Percentiles rank a stretch among this genome's conserved stretches.
Evolutionary conservation across 92 coral and sea anemone genomes (phyloP).

Genomic region (Actinostola sp.): DNA sequence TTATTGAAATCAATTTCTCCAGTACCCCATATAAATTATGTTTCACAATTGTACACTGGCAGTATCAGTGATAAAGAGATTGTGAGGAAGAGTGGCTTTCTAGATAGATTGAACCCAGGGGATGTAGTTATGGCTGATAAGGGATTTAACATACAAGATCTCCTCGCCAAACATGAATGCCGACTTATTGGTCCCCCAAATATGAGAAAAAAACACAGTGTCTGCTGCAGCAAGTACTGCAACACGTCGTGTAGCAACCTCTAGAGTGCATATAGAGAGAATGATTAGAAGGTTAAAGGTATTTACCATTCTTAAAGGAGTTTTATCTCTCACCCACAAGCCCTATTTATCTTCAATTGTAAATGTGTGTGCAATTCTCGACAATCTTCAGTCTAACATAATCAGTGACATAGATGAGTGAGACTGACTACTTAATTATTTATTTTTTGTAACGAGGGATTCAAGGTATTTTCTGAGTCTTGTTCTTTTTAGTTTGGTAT

Average conservation of each 20-base stretch:
- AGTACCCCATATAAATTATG: no score
- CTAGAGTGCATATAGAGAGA: slow-evolving; percentile 73
- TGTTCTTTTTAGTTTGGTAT: not conserved
- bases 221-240: slow-evolving; percentile 42
- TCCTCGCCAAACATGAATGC: slow-evolving; percentile 42
- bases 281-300: slow-evolving; percentile 65
- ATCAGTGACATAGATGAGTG: slow-evolving; percentile 25
- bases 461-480: not conserved
- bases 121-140: slow-evolving; percentile 61
- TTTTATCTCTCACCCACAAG: slow-evolving; percentile 77
- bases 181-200: slow-evolving; percentile 55
- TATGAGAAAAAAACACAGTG: slow-evolving; percentile 36
- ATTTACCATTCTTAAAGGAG: slow-evolving; percentile 58
- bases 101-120: slow-evolving; percentile 41
- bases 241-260: slow-evolving; percentile 48
- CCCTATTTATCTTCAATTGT: slow-evolving; percentile 17
- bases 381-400: slow-evolving; percentile 61
- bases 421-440: not conserved
- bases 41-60: slow-evolving; percentile 52
- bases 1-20: slow-evolving; percentile 54
- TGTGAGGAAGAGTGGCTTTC: slow-evolving; percentile 49
- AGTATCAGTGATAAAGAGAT: slow-evolving; percentile 61
- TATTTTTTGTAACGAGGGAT: not conserved
- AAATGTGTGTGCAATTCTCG: slow-evolving; percentile 18
- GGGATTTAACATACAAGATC: slow-evolving; percentile 51